A percentile compares a stretch with the other conserved stretches of the same genome.
These are phyloP conservation scores for Umimayanthus kanabou DNA, from an alignment of 92 coral and sea anemone species.

Conservation along the genomic window DNA sequence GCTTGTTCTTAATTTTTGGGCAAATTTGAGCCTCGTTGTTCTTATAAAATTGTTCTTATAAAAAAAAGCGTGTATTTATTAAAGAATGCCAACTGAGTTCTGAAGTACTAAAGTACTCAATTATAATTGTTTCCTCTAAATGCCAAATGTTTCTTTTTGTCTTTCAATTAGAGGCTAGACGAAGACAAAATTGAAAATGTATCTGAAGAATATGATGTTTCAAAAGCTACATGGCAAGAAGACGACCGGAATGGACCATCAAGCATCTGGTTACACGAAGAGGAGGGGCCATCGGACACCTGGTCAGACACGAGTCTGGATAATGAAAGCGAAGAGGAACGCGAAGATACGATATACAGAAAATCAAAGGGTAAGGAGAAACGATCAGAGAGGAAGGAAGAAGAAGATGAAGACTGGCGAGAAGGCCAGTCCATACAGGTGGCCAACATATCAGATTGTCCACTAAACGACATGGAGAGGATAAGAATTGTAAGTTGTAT, in stretches of 20 bases:
- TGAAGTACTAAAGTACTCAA: no score
- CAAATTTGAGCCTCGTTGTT: no score
- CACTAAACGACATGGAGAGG: constrained; percentile 32
- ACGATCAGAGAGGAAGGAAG: neutral
- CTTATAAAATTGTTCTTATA: no score
- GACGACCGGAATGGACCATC: neutral
- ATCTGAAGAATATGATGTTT: neutral
- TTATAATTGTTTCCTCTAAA: neutral
- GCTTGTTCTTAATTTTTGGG: no score
- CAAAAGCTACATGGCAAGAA: neutral
- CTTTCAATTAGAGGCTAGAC: neutral
- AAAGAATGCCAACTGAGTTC: no score
- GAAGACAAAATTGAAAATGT: neutral
- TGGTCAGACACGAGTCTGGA: constrained; percentile 1
- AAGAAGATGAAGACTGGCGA: neutral
- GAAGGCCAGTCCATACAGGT: constrained; percentile 3
- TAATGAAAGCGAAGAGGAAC: neutral
- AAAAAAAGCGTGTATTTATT: no score
- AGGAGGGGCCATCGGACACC: neutral
- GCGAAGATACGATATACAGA: neutral
- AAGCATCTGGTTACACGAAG: neutral
- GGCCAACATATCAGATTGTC: constrained; percentile 31
- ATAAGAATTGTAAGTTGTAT: constrained; percentile 28
- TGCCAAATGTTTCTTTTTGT: neutral
- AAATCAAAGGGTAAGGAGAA: neutral